Evolutionary conservation across 2,113 vertebrate genomes (phyloP).

Genomic region (Dendrocopos noguchii): DNA sequence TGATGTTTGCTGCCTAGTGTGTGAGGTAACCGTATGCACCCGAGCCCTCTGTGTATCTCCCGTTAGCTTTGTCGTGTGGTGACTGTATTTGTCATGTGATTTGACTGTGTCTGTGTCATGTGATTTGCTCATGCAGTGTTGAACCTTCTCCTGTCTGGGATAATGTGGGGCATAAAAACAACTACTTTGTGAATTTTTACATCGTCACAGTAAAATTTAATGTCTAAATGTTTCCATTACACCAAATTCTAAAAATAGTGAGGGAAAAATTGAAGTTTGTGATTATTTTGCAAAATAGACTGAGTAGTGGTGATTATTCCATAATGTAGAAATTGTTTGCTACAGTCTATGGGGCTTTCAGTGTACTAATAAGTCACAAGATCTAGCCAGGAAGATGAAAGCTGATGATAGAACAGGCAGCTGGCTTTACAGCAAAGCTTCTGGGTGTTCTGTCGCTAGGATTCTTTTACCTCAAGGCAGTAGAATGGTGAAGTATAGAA

Average conservation of each 20-base stretch:
- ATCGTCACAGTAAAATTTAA: slow-evolving; percentile 27
- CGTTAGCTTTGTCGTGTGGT: slow-evolving; percentile 87
- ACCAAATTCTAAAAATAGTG: slow-evolving; percentile 32
- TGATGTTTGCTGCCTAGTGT: slow-evolving; percentile 90
- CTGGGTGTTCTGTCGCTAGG: background rate
- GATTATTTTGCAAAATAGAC: background rate
- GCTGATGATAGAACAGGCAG: background rate
- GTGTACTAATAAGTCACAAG: background rate
- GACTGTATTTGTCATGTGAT: slow-evolving; percentile 87
- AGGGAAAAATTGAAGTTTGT: background rate
- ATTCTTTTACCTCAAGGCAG: background rate
- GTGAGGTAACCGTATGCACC: slow-evolving; percentile 79
- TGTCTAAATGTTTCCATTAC: slow-evolving; percentile 58
- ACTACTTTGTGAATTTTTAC: slow-evolving; percentile 52
- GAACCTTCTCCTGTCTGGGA: slow-evolving; percentile 97
- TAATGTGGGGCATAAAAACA: slow-evolving; percentile 91
- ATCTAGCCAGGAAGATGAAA: background rate
- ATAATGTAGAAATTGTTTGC: background rate
- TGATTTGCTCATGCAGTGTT: slow-evolving; percentile 90
- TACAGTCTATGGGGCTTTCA: background rate
- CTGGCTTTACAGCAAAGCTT: background rate
- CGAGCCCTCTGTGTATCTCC: slow-evolving; percentile 84
- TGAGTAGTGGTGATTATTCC: background rate
- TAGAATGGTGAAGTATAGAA: background rate
- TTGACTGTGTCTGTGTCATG: slow-evolving; percentile 89